Evolutionary conservation across 2,797 vertebrate species (phyloP), one percentile per base, ranked within the genome.

Genomic region (Aviceda leuphotes): DNA sequence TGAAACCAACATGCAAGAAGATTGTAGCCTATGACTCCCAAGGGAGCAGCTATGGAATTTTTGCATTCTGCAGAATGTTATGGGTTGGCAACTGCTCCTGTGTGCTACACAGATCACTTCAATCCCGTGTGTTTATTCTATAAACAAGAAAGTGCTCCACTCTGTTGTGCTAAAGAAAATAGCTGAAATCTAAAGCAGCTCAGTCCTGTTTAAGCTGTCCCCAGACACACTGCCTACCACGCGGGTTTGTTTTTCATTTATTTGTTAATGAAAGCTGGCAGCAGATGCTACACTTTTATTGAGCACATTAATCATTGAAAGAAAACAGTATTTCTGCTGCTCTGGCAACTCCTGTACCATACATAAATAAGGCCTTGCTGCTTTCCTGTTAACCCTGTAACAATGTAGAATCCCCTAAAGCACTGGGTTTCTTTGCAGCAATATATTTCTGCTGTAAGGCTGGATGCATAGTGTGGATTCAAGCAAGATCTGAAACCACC

Each of bases 141-240:
- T 97, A 98, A 98, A 98, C 96, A 98, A 96, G 87, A 98, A 96
- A 97, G 97, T 97, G 96, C 98, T 97, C 97, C 95, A 89, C 89
- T 79, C 94, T 80, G 92, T 90, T 98, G 96, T 97, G 96, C 93
- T 97, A 96, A 97, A 98, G 97, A 97, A 97, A 98, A 96, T 74
- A 97, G 95, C 97, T 74, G 96, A 97, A 97, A 97, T 85, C 85
- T 87, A 43, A 94, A 98, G 98, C 97, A 18, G 98, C 96, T 95
- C 90, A 95, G 97, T 96, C 98, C 98, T 98, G 98, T 98, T 98
- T 94, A 80, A 98, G 94, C 98, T 97, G 97, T 98, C 97, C 97
- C 89, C 62, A 85, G 97, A 97, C 98, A 97, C 96, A 96, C 94
- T 50, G 95, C 96, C 96, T 85, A 97, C 79, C 97, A 97, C 97